These are phyloP conservation scores for Myopa testacea DNA, from an alignment of 2,888 invertebrate genomes.

Conservation along the genomic window DNA sequence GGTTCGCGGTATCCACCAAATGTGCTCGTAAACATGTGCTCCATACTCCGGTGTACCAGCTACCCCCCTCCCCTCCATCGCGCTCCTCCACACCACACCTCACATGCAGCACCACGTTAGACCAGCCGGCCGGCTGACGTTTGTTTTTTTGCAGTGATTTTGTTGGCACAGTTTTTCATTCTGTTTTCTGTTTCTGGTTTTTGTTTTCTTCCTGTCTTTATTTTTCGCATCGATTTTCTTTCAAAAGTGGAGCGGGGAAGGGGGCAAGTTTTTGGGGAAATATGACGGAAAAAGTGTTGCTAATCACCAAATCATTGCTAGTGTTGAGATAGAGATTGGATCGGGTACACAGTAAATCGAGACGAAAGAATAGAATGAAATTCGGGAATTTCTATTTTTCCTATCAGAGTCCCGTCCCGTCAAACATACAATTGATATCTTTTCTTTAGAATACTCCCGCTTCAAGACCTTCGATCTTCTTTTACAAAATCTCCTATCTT, in stretches of 20 bases:
- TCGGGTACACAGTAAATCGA: not conserved
- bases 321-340: slow-evolving; percentile 51
- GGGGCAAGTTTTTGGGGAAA: slow-evolving; percentile 49
- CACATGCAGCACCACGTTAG: slow-evolving; percentile 41
- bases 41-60: slow-evolving; percentile 25
- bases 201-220: slow-evolving; percentile 45
- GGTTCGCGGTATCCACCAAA: slow-evolving; percentile 18
- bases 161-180: slow-evolving; percentile 59
- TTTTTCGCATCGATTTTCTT: slow-evolving; percentile 39
- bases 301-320: slow-evolving; percentile 63
- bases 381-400: not conserved
- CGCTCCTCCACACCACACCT: not conserved
- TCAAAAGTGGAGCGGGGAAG: slow-evolving; percentile 48
- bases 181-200: slow-evolving; percentile 58
- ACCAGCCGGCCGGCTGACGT: slow-evolving; percentile 57
- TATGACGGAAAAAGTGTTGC: slow-evolving; percentile 64
- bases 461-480: no score
- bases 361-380: not conserved
- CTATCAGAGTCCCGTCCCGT: no score
- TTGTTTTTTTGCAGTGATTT: slow-evolving; percentile 18
- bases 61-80: slow-evolving; percentile 35
- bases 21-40: slow-evolving; percentile 33
- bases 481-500: no score
- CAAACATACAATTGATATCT: no score
- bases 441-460: no score